These are phyloP conservation scores for Notocelia uddmanniana DNA, from an alignment of 2,888 invertebrate species.

Conservation along the genomic window DNA sequence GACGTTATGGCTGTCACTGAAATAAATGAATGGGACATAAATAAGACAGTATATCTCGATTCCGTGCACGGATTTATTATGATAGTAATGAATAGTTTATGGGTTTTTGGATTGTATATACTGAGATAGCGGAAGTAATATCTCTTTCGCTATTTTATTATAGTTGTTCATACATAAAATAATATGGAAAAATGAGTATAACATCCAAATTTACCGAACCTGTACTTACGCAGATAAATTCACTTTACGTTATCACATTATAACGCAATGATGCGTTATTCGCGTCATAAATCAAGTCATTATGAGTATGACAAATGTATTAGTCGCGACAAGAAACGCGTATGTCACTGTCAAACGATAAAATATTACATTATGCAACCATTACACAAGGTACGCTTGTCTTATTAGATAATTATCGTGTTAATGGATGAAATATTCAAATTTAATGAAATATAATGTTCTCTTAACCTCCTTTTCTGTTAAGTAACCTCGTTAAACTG, in stretches of 20 bases:
- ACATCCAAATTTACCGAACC: not conserved
- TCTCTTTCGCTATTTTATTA: slow-evolving; percentile 28
- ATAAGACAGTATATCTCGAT: slow-evolving; percentile 53
- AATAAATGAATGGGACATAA: slow-evolving; percentile 71
- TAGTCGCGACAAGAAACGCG: slow-evolving; percentile 23
- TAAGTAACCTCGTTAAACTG: slow-evolving; percentile 33
- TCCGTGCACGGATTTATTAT: slow-evolving; percentile 45
- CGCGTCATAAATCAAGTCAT: slow-evolving; percentile 16
- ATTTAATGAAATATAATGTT: slow-evolving; percentile 35
- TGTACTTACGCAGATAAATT: not conserved
- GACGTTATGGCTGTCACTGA: slow-evolving; percentile 73
- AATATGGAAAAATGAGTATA: not conserved
- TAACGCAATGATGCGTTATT: not conserved
- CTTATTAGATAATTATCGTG: slow-evolving; percentile 35
- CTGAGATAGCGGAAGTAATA: slow-evolving; percentile 23
- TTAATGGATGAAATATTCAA: slow-evolving; percentile 37
- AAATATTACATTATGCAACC: slow-evolving; percentile 39
- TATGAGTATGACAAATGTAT: slow-evolving; percentile 16
- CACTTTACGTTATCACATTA: not conserved
- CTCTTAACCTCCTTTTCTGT: slow-evolving; percentile 41
- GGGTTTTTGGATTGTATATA: slow-evolving; percentile 25
- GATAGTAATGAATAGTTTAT: slow-evolving; percentile 43
- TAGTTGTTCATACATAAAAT: slow-evolving; percentile 7
- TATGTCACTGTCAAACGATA: slow-evolving; percentile 37
- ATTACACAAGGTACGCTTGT: slow-evolving; percentile 30